Conservation (phyloP, 1,140 invertebrate species). For the Nixonia krombeini region DNA sequence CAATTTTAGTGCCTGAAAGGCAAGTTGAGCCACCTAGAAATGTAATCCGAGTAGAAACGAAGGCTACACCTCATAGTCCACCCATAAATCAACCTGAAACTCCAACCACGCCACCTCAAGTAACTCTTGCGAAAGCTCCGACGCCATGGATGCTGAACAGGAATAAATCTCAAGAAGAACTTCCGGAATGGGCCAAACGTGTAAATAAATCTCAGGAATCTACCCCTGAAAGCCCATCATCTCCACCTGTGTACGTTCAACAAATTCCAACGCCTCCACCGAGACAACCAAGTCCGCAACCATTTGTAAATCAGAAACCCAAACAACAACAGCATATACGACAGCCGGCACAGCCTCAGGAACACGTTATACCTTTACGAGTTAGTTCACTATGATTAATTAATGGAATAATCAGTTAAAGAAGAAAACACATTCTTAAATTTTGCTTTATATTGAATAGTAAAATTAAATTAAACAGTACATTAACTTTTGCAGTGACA, state of each 20-base stretch:
- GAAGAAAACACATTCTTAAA: background rate
- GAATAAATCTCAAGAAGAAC: slow-evolving; percentile 63
- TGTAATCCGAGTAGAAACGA: slow-evolving; percentile 54
- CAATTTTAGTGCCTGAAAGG: slow-evolving; percentile 32
- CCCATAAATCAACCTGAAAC: slow-evolving; percentile 62
- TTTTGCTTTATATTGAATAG: background rate
- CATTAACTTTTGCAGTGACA: too few species aligned
- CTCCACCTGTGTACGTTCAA: slow-evolving; percentile 32
- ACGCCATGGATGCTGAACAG: slow-evolving; percentile 75
- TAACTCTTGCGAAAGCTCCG: slow-evolving; percentile 72
- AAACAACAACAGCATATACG: slow-evolving; percentile 36
- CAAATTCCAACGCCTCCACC: slow-evolving; percentile 73
- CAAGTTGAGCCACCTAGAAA: slow-evolving; percentile 34
- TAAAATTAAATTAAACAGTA: too few species aligned
- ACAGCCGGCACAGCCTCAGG: slow-evolving; percentile 25
- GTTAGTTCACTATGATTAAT: too few species aligned
- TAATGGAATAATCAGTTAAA: too few species aligned
- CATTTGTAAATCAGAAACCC: slow-evolving; percentile 30
- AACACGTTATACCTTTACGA: slow-evolving; percentile 58
- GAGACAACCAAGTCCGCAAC: slow-evolving; percentile 54
- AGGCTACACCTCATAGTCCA: slow-evolving; percentile 32
- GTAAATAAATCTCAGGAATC: slow-evolving; percentile 42
- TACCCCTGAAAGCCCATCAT: slow-evolving; percentile 36
- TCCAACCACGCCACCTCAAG: slow-evolving; percentile 66
- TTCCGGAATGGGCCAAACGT: slow-evolving; percentile 70